Evolutionary conservation across 2,888 invertebrate species (phyloP).

Genomic region (Andrena bicolor): DNA sequence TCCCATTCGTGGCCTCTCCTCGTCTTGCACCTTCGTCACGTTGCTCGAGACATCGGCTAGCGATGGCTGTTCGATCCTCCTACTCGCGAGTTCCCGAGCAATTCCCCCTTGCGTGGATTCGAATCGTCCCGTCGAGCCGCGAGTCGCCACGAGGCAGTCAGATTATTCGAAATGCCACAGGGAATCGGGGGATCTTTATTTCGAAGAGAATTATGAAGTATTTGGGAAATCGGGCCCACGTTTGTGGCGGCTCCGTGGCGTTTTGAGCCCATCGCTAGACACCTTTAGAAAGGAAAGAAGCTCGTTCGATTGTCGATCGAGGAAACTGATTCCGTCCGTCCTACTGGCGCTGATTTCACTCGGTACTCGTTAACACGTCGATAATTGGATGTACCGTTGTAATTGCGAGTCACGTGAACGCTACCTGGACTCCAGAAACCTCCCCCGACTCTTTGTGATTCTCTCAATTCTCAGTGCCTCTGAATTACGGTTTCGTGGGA

Average conservation of each 20-base stretch:
- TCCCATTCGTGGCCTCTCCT: slow-evolving; percentile 49
- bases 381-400: slow-evolving; percentile 54
- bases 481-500: not conserved
- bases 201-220: not conserved
- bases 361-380: slow-evolving; percentile 55
- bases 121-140: not conserved
- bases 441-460: slow-evolving; percentile 13
- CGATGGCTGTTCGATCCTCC: slow-evolving; percentile 29
- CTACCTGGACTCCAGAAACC: slow-evolving; percentile 18
- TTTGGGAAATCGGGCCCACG: not conserved
- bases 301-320: slow-evolving; percentile 71
- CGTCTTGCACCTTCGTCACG: slow-evolving; percentile 51
- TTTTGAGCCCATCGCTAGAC: slow-evolving; percentile 8
- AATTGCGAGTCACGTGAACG: slow-evolving; percentile 44
- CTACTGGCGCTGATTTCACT: slow-evolving; percentile 53
- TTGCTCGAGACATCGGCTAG: slow-evolving; percentile 61
- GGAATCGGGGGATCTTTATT: not conserved
- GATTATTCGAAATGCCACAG: not conserved
- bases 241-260: not conserved
- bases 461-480: not conserved
- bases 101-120: not conserved
- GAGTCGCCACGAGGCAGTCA: not conserved
- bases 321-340: slow-evolving; percentile 51
- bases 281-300: slow-evolving; percentile 26
- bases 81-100: slow-evolving; percentile 8